Base-by-base conservation (phyloP, 1,140 invertebrate genomes). In the Magallana gigas region DNA sequence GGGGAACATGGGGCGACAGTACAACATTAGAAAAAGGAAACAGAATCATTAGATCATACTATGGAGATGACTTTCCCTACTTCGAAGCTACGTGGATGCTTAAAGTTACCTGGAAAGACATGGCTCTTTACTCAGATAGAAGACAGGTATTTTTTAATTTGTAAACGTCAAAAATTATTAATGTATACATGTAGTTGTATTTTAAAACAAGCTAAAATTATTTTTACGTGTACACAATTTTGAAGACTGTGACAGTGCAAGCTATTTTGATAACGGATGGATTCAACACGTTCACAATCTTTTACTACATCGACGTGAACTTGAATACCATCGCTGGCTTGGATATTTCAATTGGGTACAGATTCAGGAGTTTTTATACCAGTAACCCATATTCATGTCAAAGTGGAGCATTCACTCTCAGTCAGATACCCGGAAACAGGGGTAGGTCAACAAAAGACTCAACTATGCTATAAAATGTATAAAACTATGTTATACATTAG, bases 221-320 rank as follows among this genome's bases (percentile, higher is more conserved):
- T 48, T 48, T 48, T 48, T 48, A 48, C 36, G 36, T 4, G 36
- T 48, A 48, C 36, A 48, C 5, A 5, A 5, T 48, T 48, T 76
- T 23, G 9, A 18, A 76, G 68, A 76, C 23, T 9, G 68, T 76
- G 23, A 76, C 68, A 36, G 68, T 76, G 14, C 68, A 76, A 29
- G 68, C 68, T 76, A 12, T 76, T 76, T 11, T 76, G 1, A 11
- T 76, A 29, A 76, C 68, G 68, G 68, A 76, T 29, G 68, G 68
- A 9, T 29, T 76, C 18, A 76, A 76, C 68, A 76, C 68, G 5
- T 76, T 76, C 23, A 76, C 68, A 7, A 76, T 36, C 2, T 76
- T 76, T 76, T 76, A 76, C 14, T 76, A 76, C 68, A 76, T 76
- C 23, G 68, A 76, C 29, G 68, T 76, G 23, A 76, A 76, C 29